These are phyloP conservation scores for Dinomys branickii DNA, from an alignment of 2,113 vertebrate species.

Conservation along the genomic window DNA sequence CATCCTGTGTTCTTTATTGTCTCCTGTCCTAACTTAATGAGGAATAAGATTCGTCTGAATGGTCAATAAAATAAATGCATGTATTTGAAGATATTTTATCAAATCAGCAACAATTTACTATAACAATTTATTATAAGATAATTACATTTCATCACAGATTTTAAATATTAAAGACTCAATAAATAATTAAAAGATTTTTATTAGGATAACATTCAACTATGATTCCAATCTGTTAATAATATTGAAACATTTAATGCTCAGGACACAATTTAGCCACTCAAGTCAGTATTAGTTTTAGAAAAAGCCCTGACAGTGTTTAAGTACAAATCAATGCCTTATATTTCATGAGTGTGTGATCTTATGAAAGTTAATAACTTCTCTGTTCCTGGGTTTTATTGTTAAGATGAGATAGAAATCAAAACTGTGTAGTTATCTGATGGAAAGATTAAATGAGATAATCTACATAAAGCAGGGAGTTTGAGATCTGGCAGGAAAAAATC, in stretches of 20 bases:
- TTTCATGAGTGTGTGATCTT: not conserved
- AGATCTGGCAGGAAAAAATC: not conserved
- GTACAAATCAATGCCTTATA: not conserved
- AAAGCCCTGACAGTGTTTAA: not conserved
- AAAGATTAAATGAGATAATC: not conserved
- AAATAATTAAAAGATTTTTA: not conserved
- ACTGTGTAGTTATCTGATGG: not conserved
- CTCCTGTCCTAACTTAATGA: not conserved
- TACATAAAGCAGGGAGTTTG: not conserved
- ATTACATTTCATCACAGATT: not conserved
- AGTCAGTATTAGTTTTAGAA: not conserved
- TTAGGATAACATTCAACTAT: not conserved
- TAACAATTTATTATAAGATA: not conserved
- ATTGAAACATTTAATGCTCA: not conserved
- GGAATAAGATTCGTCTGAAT: not conserved
- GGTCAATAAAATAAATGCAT: not conserved
- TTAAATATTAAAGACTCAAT: not conserved
- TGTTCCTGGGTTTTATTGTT: conserved; percentile 3
- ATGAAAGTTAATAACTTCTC: not conserved
- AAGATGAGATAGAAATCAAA: conserved; percentile 12
- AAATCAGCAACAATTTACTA: not conserved
- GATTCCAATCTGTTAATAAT: not conserved
- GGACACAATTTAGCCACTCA: not conserved
- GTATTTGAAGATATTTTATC: not conserved
- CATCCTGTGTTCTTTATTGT: not conserved